phyloP scores from a whole-genome alignment of 2,113 vertebrate genomes.

The Oophaga pumilio region DNA sequence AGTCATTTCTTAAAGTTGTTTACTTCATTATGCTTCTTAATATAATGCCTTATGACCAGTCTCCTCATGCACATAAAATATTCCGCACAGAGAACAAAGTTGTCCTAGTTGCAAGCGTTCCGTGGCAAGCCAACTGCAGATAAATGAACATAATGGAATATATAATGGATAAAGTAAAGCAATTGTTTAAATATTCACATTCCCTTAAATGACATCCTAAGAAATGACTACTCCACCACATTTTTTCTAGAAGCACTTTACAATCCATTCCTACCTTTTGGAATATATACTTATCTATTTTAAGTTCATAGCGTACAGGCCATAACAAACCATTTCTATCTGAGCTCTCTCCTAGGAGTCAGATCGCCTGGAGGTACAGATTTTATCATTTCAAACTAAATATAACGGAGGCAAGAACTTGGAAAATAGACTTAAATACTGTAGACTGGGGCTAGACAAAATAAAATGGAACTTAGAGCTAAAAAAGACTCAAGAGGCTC shows the following conservation, averaged over 20 bases:
- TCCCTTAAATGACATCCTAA: neutral
- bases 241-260: constrained; percentile 12
- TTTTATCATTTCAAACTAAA: constrained; percentile 23
- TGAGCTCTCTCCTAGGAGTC: constrained; percentile 29
- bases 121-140: neutral
- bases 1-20: neutral
- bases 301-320: constrained; percentile 17
- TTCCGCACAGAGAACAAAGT: neutral
- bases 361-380: constrained; percentile 18
- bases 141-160: constrained; percentile 30
- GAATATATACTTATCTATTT: constrained; percentile 19
- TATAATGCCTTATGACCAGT: neutral
- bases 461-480: neutral
- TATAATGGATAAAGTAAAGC: constrained; percentile 13
- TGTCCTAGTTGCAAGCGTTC: neutral
- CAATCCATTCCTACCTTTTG: constrained; percentile 1
- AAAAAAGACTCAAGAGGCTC: neutral
- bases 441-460: neutral
- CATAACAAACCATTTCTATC: constrained; percentile 9
- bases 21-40: neutral
- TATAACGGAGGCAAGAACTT: neutral
- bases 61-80: neutral
- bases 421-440: neutral
- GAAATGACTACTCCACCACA: neutral
- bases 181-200: constrained; percentile 35